Conservation (phyloP, 2,113 vertebrate species). For the Odocoileus virginianus region DNA sequence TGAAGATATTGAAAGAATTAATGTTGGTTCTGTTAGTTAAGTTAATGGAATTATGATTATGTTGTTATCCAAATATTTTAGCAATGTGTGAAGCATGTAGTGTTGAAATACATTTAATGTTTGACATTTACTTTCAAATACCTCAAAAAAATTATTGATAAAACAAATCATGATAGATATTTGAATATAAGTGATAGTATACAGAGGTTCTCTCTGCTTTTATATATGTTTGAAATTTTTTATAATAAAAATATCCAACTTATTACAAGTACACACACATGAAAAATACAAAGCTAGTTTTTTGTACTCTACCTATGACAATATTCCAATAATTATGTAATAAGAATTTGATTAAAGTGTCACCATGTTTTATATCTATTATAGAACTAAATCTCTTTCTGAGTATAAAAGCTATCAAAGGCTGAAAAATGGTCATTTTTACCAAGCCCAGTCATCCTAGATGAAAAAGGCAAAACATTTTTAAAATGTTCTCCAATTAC, state of each 20-base stretch:
- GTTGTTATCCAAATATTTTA: neutral
- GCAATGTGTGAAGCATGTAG: neutral
- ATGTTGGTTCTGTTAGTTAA: neutral
- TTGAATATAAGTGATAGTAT: neutral
- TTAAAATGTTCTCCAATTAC: neutral
- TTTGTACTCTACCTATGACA: neutral
- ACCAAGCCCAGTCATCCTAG: neutral
- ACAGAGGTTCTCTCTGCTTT: neutral
- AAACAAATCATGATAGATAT: neutral
- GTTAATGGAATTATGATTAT: neutral
- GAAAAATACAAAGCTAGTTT: neutral
- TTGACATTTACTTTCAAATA: constrained; percentile 16
- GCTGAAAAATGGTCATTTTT: neutral
- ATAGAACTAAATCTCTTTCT: neutral
- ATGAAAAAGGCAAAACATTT: neutral
- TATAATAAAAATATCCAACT: neutral
- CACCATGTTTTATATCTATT: neutral
- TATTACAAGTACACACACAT: neutral
- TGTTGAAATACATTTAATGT: neutral
- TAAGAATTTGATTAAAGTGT: neutral
- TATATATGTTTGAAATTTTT: neutral
- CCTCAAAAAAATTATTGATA: neutral
- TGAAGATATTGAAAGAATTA: neutral
- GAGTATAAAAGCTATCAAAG: neutral
- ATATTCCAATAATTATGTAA: neutral